A percentile compares a stretch with the other conserved stretches of the same genome.
phyloP scores from a whole-genome alignment of 2,797 vertebrate genomes.

The Knipowitschia caucasica region DNA sequence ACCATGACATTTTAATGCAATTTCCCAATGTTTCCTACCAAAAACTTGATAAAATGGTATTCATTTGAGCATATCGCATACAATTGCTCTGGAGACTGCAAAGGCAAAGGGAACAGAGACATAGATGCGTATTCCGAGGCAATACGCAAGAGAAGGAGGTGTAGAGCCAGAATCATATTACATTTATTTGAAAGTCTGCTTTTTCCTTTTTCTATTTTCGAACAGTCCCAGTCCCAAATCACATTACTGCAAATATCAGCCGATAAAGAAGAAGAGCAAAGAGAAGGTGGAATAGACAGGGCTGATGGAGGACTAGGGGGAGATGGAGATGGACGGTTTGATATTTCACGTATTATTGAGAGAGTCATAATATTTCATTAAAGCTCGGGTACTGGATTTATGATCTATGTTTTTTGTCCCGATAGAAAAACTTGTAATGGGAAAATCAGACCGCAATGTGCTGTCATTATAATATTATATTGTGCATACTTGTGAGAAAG shows the following conservation, averaged over 20 bases:
- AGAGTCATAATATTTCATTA: no score
- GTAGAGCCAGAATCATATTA: constrained; percentile 15
- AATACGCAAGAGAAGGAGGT: neutral
- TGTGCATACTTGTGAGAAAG: no score
- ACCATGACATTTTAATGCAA: neutral
- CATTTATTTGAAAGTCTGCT: constrained; percentile 29
- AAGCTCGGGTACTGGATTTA: no score
- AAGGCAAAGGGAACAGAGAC: neutral
- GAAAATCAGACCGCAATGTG: no score
- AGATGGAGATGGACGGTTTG: no score
- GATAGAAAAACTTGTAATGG: no score
- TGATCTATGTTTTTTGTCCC: no score
- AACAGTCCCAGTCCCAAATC: constrained; percentile 26
- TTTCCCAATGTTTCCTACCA: neutral
- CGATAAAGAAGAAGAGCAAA: constrained; percentile 20
- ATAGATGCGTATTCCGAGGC: neutral
- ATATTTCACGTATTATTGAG: no score
- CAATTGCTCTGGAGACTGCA: neutral
- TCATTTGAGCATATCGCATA: neutral
- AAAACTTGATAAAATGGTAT: neutral
- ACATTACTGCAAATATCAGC: no score
- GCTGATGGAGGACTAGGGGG: no score
- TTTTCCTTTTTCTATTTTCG: neutral
- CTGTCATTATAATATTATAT: no score
- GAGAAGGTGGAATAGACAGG: neutral